Conservation (phyloP, 2,113 vertebrate genomes). For the Malurus alboscapulatus region DNA sequence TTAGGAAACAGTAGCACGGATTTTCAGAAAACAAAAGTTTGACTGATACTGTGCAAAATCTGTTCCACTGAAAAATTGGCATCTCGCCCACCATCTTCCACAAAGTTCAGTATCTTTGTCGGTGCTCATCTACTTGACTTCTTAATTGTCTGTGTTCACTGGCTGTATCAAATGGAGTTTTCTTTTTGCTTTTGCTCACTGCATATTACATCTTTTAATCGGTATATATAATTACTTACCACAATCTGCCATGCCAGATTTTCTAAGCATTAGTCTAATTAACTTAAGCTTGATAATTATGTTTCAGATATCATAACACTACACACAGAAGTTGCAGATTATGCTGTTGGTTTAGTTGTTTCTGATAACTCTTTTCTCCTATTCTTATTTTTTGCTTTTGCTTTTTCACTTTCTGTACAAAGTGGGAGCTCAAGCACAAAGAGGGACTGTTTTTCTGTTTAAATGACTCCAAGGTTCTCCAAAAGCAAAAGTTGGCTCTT, state of each 20-base stretch:
- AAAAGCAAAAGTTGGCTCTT: conserved; percentile 28
- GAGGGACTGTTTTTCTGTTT: background rate
- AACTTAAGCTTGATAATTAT: conserved; percentile 80
- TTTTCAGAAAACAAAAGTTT: conserved; percentile 62
- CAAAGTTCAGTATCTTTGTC: conserved; percentile 31
- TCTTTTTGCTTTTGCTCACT: conserved; percentile 60
- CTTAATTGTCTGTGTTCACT: conserved; percentile 45
- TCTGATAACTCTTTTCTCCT: conserved; percentile 50
- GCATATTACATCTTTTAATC: conserved; percentile 76
- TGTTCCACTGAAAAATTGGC: conserved; percentile 1
- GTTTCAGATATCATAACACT: conserved; percentile 69
- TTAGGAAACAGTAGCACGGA: background rate
- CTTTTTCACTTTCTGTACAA: background rate
- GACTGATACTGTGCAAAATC: conserved; percentile 34
- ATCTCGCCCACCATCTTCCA: conserved; percentile 4
- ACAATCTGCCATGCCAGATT: conserved; percentile 81
- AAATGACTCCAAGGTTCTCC: background rate
- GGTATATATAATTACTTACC: conserved; percentile 80
- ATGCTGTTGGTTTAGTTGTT: conserved; percentile 57
- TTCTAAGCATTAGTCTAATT: conserved; percentile 84
- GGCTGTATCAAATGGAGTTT: conserved; percentile 58
- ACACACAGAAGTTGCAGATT: conserved; percentile 56
- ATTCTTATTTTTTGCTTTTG: conserved; percentile 12
- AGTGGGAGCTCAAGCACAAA: background rate
- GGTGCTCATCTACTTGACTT: conserved; percentile 47